Conservation (phyloP, 2,888 invertebrate genomes). For the Ormyrus rosae region DNA sequence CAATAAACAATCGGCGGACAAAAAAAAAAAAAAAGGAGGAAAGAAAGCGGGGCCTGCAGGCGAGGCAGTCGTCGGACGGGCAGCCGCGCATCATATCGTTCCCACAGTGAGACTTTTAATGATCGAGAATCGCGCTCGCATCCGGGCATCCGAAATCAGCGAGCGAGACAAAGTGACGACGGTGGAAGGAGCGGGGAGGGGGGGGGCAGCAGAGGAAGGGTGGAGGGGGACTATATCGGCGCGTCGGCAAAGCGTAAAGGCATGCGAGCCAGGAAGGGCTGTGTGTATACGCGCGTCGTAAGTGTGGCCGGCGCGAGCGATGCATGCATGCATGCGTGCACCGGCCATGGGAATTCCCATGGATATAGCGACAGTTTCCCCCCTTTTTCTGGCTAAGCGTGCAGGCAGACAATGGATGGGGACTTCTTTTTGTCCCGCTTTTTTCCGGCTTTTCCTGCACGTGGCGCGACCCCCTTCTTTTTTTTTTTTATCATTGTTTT, state of each 20-base stretch:
- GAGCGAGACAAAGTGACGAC: conserved; percentile 51
- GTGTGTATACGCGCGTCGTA: conserved; percentile 67
- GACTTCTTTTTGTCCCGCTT: neutral
- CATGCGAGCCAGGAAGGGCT: conserved; percentile 50
- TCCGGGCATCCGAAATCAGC: conserved; percentile 56
- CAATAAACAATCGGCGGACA: neutral
- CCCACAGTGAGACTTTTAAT: conserved; percentile 53
- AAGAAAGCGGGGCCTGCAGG: neutral
- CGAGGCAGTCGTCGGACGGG: too few species aligned
- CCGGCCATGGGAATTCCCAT: conserved; percentile 61
- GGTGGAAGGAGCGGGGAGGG: neutral
- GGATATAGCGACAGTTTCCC: conserved; percentile 45
- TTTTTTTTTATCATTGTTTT: neutral
- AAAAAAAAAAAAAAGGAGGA: conserved; percentile 12
- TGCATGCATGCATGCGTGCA: neutral
- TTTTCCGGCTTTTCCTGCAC: neutral
- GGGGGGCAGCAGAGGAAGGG: neutral
- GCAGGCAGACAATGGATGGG: too few species aligned
- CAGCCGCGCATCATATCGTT: conserved; percentile 11
- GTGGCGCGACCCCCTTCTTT: neutral
- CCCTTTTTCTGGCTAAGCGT: neutral
- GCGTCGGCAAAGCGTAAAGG: conserved; percentile 59
- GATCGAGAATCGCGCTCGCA: conserved; percentile 50
- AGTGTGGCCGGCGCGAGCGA: conserved; percentile 72
- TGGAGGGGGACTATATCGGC: neutral